Evolutionary conservation across 2,888 invertebrate species (phyloP).

Genomic region (Leucoptera coffeella): DNA sequence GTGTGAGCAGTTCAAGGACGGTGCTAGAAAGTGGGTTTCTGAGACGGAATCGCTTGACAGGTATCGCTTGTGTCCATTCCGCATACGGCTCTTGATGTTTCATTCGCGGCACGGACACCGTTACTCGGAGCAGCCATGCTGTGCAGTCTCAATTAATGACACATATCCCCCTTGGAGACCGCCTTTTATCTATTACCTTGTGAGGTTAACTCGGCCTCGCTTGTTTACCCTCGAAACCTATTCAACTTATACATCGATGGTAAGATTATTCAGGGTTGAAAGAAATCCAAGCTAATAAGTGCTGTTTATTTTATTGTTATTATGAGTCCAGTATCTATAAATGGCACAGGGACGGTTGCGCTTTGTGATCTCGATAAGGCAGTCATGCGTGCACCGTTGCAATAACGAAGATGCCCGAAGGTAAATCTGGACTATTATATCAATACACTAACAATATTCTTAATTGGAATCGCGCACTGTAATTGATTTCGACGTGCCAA

Average conservation of each 20-base stretch:
- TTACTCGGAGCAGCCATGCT: conserved; percentile 41
- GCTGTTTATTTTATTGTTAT: too few relatives aligned
- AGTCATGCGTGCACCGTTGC: conserved; percentile 19
- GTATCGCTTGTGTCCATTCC: conserved; percentile 33
- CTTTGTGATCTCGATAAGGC: conserved; percentile 18
- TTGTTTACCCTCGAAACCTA: too few relatives aligned
- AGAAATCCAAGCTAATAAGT: too few relatives aligned
- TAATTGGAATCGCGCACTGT: conserved; percentile 16
- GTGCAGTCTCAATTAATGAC: conserved; percentile 37
- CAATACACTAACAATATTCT: conserved; percentile 18
- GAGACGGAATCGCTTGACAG: conserved; percentile 32
- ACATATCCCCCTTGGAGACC: conserved; percentile 46
- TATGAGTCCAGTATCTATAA: too few relatives aligned
- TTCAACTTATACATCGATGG: too few relatives aligned
- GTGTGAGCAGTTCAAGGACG: conserved; percentile 25
- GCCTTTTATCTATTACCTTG: conserved; percentile 46
- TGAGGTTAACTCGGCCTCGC: conserved; percentile 50
- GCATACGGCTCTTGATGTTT: conserved; percentile 44
- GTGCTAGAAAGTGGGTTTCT: conserved; percentile 32
- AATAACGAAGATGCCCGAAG: conserved; percentile 15
- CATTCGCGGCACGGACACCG: conserved; percentile 46
- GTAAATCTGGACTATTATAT: conserved; percentile 20
- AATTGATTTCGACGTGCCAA: conserved; percentile 13
- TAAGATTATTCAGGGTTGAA: too few relatives aligned
- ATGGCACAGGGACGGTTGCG: too few relatives aligned